phyloP scores from a whole-genome alignment of 2,113 vertebrate species.

The Oncorhynchus clarkii region DNA sequence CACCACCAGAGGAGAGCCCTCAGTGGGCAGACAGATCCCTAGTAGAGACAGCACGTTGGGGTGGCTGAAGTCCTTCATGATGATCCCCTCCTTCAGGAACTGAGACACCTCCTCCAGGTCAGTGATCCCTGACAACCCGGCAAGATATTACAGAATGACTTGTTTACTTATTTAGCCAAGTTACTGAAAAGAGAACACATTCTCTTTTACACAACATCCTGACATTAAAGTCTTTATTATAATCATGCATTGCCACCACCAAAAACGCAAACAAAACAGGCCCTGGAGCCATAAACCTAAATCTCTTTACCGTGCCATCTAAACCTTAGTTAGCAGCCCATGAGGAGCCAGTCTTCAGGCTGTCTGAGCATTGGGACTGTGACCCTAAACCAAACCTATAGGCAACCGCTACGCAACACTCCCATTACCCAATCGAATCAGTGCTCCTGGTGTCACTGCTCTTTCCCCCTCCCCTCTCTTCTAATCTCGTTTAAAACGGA shows the following conservation, averaged over 20 bases:
- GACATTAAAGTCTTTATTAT: too few relatives aligned
- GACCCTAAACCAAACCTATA: constrained; percentile 3
- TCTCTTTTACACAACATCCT: too few relatives aligned
- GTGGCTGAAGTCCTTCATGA: constrained; percentile 99
- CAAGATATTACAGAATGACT: background rate
- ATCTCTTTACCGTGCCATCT: too few relatives aligned
- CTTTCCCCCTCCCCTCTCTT: constrained; percentile 35
- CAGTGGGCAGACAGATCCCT: constrained; percentile 92
- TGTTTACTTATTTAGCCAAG: background rate
- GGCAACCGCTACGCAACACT: constrained; percentile 38
- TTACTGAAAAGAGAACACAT: background rate
- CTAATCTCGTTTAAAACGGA: constrained; percentile 60
- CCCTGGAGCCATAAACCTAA: too few relatives aligned
- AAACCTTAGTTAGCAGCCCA: too few relatives aligned
- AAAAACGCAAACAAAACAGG: too few relatives aligned
- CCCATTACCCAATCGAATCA: constrained; percentile 58
- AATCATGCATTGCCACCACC: background rate
- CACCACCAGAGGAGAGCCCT: constrained; percentile 92
- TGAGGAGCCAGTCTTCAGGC: background rate
- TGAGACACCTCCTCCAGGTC: constrained; percentile 95
- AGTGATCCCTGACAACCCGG: constrained; percentile 83
- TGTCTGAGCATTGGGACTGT: background rate
- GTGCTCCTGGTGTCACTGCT: constrained; percentile 33
- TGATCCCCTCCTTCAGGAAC: constrained; percentile 97
- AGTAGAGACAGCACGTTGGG: constrained; percentile 92